Percentiles rank a stretch among this genome's conserved stretches.
Evolutionary conservation across 2,113 vertebrate genomes (phyloP).

Genomic region (Phyllostomus hastatus): DNA sequence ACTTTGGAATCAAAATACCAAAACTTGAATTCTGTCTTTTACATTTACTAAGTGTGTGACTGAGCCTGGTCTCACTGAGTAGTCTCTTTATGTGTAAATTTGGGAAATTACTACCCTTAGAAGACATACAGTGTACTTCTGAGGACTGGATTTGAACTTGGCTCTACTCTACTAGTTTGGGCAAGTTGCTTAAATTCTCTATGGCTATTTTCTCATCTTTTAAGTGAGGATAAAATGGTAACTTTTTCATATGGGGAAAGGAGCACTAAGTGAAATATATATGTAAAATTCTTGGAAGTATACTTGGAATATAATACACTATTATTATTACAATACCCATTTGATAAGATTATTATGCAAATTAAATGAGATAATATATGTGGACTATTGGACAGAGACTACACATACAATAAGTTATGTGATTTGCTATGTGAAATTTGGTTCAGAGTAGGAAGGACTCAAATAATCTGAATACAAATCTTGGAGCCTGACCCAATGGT

Average conservation of each 20-base stretch:
- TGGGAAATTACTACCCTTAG: neutral
- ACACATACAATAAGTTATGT: conserved; percentile 8
- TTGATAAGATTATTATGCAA: neutral
- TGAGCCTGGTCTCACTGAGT: neutral
- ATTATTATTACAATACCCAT: neutral
- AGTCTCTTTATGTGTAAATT: neutral
- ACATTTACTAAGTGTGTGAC: neutral
- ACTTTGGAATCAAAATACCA: neutral
- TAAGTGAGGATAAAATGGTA: neutral
- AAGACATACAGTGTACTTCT: neutral
- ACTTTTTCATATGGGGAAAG: neutral
- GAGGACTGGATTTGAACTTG: neutral
- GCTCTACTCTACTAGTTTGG: neutral
- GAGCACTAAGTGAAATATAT: neutral
- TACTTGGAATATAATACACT: neutral
- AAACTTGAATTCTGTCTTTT: conserved; percentile 13
- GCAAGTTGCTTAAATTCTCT: neutral
- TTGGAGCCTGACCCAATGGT: neutral
- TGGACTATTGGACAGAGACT: neutral
- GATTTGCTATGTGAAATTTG: neutral
- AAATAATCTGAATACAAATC: neutral
- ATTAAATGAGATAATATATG: neutral
- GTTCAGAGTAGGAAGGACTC: neutral
- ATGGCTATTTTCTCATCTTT: neutral
- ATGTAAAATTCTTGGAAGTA: neutral